Conservation (phyloP, 2,797 vertebrate genomes). For the Eulemur albifrons region DNA sequence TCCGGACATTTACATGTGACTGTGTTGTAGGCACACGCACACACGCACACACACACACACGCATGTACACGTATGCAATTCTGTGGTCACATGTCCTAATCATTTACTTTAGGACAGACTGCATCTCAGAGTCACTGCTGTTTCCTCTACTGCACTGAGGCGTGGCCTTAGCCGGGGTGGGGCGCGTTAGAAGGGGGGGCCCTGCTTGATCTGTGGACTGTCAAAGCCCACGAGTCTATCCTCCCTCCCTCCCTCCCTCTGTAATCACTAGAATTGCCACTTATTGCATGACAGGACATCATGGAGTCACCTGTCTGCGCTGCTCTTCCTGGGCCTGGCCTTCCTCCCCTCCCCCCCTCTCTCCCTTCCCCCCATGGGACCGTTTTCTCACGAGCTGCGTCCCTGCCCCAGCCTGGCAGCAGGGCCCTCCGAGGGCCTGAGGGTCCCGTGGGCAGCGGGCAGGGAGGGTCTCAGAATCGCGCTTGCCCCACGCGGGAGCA, state of each 20-base stretch:
- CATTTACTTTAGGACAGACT: not conserved
- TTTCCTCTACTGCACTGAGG: too few species aligned
- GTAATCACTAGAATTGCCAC: too few species aligned
- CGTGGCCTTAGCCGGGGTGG: not conserved
- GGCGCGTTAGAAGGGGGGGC: fast-evolving
- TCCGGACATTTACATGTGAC: not conserved
- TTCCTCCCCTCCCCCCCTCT: too few species aligned
- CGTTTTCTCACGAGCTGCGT: not conserved
- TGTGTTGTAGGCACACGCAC: too few species aligned
- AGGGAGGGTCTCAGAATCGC: too few species aligned
- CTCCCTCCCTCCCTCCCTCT: too few species aligned
- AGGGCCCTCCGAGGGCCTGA: not conserved
- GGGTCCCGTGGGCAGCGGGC: too few species aligned
- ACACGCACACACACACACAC: too few species aligned
- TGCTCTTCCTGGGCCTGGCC: not conserved
- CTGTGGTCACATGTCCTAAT: not conserved
- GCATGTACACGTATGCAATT: fast-evolving
- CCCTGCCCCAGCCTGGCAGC: not conserved
- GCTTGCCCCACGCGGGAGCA: fast-evolving
- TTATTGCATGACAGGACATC: too few species aligned
- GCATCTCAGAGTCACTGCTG: not conserved
- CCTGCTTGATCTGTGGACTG: not conserved
- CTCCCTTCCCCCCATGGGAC: not conserved
- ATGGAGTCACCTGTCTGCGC: not conserved
- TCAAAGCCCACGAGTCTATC: not conserved